Conservation (phyloP, 2,888 invertebrate species). For the Cryptocheilus praepositus region DNA sequence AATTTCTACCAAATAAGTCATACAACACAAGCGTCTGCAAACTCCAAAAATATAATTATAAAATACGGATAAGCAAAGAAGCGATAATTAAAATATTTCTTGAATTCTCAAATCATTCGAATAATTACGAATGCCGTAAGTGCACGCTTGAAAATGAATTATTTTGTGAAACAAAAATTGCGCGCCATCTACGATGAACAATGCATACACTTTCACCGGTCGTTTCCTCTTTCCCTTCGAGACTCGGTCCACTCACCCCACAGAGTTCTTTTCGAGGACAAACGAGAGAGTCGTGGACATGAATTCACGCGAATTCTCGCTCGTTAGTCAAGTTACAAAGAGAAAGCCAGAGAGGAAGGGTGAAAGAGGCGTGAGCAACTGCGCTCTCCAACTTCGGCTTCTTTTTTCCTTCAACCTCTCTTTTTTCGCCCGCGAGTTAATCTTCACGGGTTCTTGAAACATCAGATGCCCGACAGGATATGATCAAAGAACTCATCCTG, state of each 20-base stretch:
- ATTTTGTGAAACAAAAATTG: too few species aligned
- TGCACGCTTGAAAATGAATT: too few species aligned
- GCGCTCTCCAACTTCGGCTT: too few species aligned
- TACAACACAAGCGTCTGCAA: too few species aligned
- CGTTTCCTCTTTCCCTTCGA: conserved; percentile 6
- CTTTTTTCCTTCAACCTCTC: neutral
- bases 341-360: conserved; percentile 12
- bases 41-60: too few species aligned
- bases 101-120: too few species aligned
- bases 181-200: too few species aligned
- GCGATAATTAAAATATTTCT: too few species aligned
- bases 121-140: too few species aligned
- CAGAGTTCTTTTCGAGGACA: conserved; percentile 32
- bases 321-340: conserved; percentile 48
- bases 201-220: neutral
- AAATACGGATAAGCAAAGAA: too few species aligned
- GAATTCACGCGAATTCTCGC: conserved; percentile 49
- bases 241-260: conserved; percentile 10
- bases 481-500: conserved; percentile 43
- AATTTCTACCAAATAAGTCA: too few species aligned
- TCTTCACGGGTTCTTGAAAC: conserved; percentile 33
- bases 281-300: conserved; percentile 28
- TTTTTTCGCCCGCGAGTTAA: conserved; percentile 29
- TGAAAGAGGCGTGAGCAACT: neutral
- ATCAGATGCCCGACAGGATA: conserved; percentile 9